Percentiles rank a stretch among this genome's conserved stretches.
Evolutionary conservation across 2,888 invertebrate genomes (phyloP).

Genomic region (Leptinotarsa rubiginosa): DNA sequence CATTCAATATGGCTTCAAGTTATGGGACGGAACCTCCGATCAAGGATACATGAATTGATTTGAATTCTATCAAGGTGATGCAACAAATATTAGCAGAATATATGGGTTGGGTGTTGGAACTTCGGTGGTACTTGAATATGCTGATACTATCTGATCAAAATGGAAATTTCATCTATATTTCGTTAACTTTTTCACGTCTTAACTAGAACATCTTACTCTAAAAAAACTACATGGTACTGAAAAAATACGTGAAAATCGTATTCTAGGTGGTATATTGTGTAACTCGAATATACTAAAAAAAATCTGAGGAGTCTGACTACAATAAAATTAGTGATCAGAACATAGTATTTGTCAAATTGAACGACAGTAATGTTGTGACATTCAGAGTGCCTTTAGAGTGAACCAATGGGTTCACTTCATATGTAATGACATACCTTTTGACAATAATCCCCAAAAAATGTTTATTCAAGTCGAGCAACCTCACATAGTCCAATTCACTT

Average conservation of each 20-base stretch:
- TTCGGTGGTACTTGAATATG: no score
- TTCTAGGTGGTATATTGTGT: background rate
- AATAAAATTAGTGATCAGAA: background rate
- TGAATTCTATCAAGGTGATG: no score
- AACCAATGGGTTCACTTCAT: background rate
- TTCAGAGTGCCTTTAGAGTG: no score
- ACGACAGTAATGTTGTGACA: no score
- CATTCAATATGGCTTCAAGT: background rate
- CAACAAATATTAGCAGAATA: no score
- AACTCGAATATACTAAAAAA: background rate
- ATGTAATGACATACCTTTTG: background rate
- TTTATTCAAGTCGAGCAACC: background rate
- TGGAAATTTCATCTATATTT: no score
- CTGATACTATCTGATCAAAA: no score
- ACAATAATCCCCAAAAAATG: background rate
- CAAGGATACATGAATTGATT: no score
- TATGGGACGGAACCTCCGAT: background rate
- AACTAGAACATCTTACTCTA: no score
- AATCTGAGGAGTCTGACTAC: background rate
- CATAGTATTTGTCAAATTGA: no score
- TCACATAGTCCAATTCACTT: background rate
- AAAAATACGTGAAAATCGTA: background rate
- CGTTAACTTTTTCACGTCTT: no score
- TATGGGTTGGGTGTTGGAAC: no score
- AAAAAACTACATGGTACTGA: background rate